A percentile compares a stretch with the other conserved stretches of the same genome.
Conservation (phyloP, 64 coral and sea anemone genomes). For the Montipora capricornis region DNA sequence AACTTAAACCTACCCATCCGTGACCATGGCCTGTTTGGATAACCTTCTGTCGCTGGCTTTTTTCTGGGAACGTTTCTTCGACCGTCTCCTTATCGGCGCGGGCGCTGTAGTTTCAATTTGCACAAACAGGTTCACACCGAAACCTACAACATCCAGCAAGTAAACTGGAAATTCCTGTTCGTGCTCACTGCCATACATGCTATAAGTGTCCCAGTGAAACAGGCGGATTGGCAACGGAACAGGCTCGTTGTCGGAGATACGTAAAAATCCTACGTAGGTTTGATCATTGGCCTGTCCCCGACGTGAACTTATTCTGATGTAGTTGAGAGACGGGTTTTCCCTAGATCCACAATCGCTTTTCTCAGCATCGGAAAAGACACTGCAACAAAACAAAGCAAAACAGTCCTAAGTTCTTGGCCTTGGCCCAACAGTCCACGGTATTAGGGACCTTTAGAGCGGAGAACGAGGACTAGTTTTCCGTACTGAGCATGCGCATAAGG, state of each 20-base stretch:
- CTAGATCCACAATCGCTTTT: slow-evolving; percentile 44
- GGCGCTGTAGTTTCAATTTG: slow-evolving; percentile 98
- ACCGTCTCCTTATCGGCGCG: slow-evolving; percentile 64
- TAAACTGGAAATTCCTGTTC: slow-evolving; percentile 94
- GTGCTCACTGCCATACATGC: slow-evolving; percentile 70
- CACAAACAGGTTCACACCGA: slow-evolving; percentile 84
- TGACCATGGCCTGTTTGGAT: not conserved
- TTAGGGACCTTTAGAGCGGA: too few relatives aligned
- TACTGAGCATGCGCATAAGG: too few relatives aligned
- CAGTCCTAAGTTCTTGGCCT: too few relatives aligned
- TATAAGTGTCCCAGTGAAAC: slow-evolving; percentile 97
- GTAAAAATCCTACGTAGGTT: slow-evolving; percentile 76
- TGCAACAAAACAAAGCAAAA: not conserved
- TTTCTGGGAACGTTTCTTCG: slow-evolving; percentile 83
- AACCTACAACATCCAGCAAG: slow-evolving; percentile 82
- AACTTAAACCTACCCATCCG: not conserved
- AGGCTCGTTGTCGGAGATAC: slow-evolving; percentile 84
- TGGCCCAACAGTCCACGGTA: too few relatives aligned
- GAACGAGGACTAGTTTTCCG: too few relatives aligned
- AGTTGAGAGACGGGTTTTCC: slow-evolving; percentile 75
- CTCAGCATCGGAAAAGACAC: slow-evolving; percentile 58
- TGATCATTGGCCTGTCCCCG: slow-evolving; percentile 76
- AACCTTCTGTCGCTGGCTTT: slow-evolving; percentile 66
- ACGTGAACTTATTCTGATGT: slow-evolving; percentile 78
- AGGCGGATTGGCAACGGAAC: slow-evolving; percentile 75